phyloP scores from a whole-genome alignment of 2,888 invertebrate species.

The Drosophila pegasa region DNA sequence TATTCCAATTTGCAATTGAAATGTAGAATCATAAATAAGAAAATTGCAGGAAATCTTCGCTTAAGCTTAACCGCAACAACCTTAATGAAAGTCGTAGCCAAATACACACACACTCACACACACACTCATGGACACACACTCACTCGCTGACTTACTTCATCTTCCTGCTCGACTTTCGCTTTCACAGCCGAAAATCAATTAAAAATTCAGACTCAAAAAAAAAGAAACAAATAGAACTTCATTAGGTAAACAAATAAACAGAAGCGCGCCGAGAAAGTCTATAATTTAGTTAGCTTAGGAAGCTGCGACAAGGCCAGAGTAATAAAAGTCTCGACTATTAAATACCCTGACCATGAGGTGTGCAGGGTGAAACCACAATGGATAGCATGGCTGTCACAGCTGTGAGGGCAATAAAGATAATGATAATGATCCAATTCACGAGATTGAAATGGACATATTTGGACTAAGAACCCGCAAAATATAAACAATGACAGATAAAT shows the following conservation, averaged over 20 bases:
- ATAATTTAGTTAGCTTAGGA: not conserved
- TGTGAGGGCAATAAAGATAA: not conserved
- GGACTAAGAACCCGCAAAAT: no score
- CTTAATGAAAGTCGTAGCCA: constrained; percentile 45
- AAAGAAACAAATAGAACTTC: constrained; percentile 20
- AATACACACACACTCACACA: constrained; percentile 4
- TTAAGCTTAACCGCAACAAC: constrained; percentile 48
- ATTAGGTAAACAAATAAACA: constrained; percentile 52
- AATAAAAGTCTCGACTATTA: not conserved
- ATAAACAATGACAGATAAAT: no score
- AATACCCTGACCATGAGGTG: not conserved
- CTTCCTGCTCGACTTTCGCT: constrained; percentile 41
- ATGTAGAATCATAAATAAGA: constrained; percentile 64
- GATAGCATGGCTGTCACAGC: no score
- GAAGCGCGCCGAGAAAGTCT: constrained; percentile 24
- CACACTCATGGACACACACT: constrained; percentile 8
- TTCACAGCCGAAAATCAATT: constrained; percentile 49
- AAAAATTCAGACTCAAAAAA: constrained; percentile 29
- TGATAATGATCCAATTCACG: no score
- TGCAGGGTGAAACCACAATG: not conserved
- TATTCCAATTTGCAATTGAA: constrained; percentile 51
- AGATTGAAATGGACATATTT: no score
- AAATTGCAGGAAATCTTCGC: constrained; percentile 80
- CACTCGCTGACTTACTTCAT: no score
- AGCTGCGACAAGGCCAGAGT: constrained; percentile 1